These are phyloP conservation scores for Plusia festucae DNA, from an alignment of 2,888 invertebrate species.

Conservation along the genomic window DNA sequence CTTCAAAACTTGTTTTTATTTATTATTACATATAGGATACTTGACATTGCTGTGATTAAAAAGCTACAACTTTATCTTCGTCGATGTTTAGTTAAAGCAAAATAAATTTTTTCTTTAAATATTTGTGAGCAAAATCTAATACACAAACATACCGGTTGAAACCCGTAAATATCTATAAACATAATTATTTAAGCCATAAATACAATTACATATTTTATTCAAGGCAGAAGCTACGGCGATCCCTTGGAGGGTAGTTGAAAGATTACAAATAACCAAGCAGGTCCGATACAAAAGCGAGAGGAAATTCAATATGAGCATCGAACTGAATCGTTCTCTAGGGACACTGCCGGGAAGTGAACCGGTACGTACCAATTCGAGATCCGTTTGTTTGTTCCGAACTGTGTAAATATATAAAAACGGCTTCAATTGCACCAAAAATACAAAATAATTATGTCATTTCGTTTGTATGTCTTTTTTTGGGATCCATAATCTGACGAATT, in stretches of 20 bases:
- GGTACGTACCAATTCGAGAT: slow-evolving; percentile 21
- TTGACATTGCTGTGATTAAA: too few relatives aligned
- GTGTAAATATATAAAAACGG: too few relatives aligned
- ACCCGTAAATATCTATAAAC: neutral
- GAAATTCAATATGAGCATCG: slow-evolving; percentile 52
- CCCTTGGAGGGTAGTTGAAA: slow-evolving; percentile 44
- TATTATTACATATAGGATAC: too few relatives aligned
- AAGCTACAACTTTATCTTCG: too few relatives aligned
- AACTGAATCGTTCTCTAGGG: slow-evolving; percentile 44
- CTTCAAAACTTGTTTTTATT: too few relatives aligned
- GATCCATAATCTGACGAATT: too few relatives aligned
- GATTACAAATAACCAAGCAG: slow-evolving; percentile 56
- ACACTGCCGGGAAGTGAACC: slow-evolving; percentile 17
- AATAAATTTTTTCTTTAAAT: neutral
- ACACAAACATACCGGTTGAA: neutral
- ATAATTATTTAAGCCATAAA: slow-evolving; percentile 16
- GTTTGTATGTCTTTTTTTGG: too few relatives aligned
- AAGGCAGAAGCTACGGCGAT: slow-evolving; percentile 6
- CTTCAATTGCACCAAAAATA: too few relatives aligned
- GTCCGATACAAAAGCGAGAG: slow-evolving; percentile 43
- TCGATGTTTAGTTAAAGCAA: too few relatives aligned
- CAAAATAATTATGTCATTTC: too few relatives aligned
- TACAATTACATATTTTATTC: slow-evolving; percentile 34
- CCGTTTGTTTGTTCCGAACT: neutral
- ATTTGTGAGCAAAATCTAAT: neutral